Conservation (phyloP, 2,797 vertebrate species). For the Vespertilio murinus region DNA sequence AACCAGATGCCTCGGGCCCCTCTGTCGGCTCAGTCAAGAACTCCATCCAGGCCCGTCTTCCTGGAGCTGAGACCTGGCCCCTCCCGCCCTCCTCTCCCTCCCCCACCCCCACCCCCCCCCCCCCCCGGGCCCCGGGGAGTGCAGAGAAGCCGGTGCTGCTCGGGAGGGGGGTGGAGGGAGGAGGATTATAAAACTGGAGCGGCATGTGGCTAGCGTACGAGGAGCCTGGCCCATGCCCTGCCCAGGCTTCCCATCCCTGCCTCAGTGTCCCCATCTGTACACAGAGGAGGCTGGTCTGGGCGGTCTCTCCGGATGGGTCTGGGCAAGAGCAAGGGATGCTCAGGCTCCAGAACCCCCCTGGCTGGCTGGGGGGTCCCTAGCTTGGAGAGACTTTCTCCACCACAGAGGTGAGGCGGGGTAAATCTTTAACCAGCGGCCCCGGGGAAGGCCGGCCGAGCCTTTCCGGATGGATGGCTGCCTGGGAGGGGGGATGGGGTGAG, state of each 20-base stretch:
- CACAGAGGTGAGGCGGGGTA: conserved; percentile 28
- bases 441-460: conserved; percentile 31
- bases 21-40: neutral
- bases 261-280: neutral
- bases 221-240: neutral
- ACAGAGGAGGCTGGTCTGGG: neutral
- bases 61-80: neutral
- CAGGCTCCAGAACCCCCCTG: neutral
- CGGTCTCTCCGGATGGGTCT: neutral
- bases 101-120: neutral
- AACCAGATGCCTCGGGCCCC: neutral
- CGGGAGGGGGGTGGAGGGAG: neutral
- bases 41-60: neutral
- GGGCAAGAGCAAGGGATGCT: neutral
- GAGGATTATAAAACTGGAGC: neutral
- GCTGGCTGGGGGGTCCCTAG: neutral
- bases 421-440: conserved; percentile 75
- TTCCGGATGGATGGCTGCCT: conserved; percentile 67
- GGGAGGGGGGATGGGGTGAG: neutral
- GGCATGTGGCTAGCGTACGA: accelerated
- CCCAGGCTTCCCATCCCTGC: neutral
- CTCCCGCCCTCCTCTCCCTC: neutral
- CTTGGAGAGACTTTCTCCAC: neutral
- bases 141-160: neutral
- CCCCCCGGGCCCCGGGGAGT: neutral